phyloP scores from a whole-genome alignment of 2,888 invertebrate genomes.

The Caenorhabditis imperialis region DNA sequence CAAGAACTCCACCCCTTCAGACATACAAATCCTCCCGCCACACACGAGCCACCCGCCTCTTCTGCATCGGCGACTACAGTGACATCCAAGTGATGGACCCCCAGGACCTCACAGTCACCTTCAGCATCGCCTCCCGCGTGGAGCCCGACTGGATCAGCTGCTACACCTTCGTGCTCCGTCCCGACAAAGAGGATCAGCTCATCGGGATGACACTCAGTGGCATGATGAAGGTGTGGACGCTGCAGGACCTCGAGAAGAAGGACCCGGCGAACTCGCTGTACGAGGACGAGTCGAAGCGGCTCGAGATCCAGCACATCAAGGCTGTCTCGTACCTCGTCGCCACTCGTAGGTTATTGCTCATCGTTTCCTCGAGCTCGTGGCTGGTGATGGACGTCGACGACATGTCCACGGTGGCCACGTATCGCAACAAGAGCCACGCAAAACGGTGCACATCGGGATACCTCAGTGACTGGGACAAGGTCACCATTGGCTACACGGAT shows the following conservation, averaged over 20 bases:
- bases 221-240: conserved; percentile 78
- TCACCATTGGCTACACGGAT: conserved; percentile 94
- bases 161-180: conserved; percentile 85
- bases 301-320: conserved; percentile 87
- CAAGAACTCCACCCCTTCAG: conserved; percentile 35
- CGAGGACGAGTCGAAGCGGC: conserved; percentile 96
- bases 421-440: conserved; percentile 49
- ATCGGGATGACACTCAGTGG: conserved; percentile 76
- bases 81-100: conserved; percentile 98
- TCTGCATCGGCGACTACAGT: conserved; percentile 98
- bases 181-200: conserved; percentile 62
- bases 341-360: conserved; percentile 95
- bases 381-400: conserved; percentile 92
- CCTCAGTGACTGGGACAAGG: conserved; percentile 73
- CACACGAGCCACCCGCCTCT: conserved; percentile 80
- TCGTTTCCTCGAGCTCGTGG: conserved; percentile 97
- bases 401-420: conserved; percentile 81
- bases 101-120: conserved; percentile 91
- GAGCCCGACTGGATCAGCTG: conserved; percentile 99
- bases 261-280: conserved; percentile 81
- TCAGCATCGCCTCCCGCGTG: conserved; percentile 83
- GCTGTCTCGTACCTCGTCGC: conserved; percentile 76
- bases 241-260: conserved; percentile 73
- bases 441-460: conserved; percentile 73
- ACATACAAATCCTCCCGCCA: conserved; percentile 63